Percentiles rank a stretch among this genome's conserved stretches.
Conservation (phyloP, 2,113 vertebrate genomes). For the Narcine bancroftii region DNA sequence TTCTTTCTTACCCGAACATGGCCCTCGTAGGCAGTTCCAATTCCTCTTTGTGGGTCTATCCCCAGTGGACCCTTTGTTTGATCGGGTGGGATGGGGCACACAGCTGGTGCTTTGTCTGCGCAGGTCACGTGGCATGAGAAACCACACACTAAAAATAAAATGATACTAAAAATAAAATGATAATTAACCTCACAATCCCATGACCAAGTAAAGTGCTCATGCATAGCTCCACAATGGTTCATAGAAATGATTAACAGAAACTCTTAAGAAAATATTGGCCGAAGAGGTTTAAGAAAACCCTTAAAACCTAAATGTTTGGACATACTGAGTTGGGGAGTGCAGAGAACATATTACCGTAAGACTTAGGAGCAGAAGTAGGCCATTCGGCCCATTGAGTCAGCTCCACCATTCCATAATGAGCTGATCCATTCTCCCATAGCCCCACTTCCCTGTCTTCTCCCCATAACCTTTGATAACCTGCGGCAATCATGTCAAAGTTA, state of each 20-base stretch:
- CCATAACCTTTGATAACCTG: too few species aligned
- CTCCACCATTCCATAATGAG: too few species aligned
- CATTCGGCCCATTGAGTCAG: too few species aligned
- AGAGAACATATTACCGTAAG: too few species aligned
- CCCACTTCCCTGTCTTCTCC: too few species aligned
- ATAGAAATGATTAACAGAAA: neutral
- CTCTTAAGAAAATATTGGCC: too few species aligned
- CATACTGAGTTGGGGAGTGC: too few species aligned
- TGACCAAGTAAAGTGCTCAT: neutral
- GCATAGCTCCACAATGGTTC: neutral
- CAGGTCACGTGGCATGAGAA: slow-evolving; percentile 97
- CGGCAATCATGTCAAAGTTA: too few species aligned
- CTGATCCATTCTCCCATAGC: too few species aligned
- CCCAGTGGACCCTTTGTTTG: slow-evolving; percentile 91
- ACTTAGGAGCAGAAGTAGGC: too few species aligned
- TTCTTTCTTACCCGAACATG: slow-evolving; percentile 74
- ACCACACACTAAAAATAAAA: slow-evolving; percentile 80
- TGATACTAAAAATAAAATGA: neutral
- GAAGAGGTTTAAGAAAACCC: too few species aligned
- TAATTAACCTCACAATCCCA: neutral
- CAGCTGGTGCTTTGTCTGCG: slow-evolving; percentile 89
- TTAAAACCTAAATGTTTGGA: too few species aligned
- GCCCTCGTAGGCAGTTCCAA: slow-evolving; percentile 91
- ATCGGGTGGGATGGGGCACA: slow-evolving; percentile 87
- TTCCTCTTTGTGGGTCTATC: slow-evolving; percentile 89